Base-by-base conservation (phyloP, 2,888 invertebrate species). In the Brenthis daphne region DNA sequence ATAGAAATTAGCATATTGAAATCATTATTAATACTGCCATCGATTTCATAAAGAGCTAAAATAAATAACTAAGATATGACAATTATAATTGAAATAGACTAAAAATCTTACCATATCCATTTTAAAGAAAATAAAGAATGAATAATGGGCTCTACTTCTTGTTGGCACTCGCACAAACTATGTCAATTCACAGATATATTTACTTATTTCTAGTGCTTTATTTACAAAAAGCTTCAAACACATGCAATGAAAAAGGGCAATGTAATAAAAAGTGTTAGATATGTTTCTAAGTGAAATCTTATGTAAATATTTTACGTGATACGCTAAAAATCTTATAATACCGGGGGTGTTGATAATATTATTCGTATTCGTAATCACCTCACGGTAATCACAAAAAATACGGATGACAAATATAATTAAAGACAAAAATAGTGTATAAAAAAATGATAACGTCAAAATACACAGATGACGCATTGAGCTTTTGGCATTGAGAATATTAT, bases 71-170 rank as follows among this genome's bases (percentile, higher is more conserved):
- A 3, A 48, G 24, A 5, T 51, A 51, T 1, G 12, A 4, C n/a
- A n/a, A 53, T 24, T 24, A 24, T 8, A 63, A 63, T n/a, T 51
- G n/a, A 58, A 61, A 37, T 20, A 3, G 13, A 11, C 1, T 24
- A 14, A 56, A 33, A 50, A 50, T 65, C 85, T 84, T 82, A 85
- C 85, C 84, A 79, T 72, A 58, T 84, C 82, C 82, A 83, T 82
- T 69, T 65, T 80, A 72, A 67, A 63, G 37, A 68, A 57, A 71
- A 65, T 14, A 43, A 53, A 64, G 56, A 24, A 33, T 16, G 2
- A 65, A 66, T 53, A 60, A 65, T 48, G 20, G 16, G 14, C 24
- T 37, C 8, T 50, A 55, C 33, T 50, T n/a, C 14, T 37, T 12
- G 8, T 50, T 37, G 51, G 20, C 56, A 50, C 56, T 63, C 51